Evolutionary conservation across 1,140 invertebrate species (phyloP).

Genomic region (Muscidifurax raptorellus): DNA sequence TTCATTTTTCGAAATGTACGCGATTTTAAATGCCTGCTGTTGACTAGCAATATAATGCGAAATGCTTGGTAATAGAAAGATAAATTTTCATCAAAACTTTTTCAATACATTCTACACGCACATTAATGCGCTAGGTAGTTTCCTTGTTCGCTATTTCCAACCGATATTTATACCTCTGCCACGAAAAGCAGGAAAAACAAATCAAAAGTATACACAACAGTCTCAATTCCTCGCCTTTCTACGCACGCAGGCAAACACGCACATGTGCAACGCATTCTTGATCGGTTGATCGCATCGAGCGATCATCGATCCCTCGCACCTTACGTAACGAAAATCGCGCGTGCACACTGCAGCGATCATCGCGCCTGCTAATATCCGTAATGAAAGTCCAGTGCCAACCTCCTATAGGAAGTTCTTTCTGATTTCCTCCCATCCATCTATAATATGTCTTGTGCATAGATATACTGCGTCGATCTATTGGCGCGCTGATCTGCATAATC

Average conservation of each 20-base stretch:
- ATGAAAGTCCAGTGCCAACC: neutral
- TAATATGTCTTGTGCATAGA: neutral
- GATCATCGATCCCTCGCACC: neutral
- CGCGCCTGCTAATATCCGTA: neutral
- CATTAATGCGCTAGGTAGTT: no score
- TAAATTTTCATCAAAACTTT: no score
- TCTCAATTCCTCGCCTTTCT: neutral
- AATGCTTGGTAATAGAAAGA: no score
- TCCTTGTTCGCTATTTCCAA: no score
- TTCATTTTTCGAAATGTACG: no score
- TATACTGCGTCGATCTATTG: neutral
- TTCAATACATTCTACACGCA: no score
- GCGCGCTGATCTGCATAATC: neutral
- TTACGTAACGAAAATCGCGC: neutral
- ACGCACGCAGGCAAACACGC: neutral
- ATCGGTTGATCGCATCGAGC: neutral
- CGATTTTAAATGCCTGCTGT: no score
- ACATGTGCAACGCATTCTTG: no score
- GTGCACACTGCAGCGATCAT: neutral
- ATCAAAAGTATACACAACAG: neutral
- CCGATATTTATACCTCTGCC: neutral
- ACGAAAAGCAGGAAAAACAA: neutral
- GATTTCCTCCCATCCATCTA: neutral
- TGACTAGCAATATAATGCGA: no score
- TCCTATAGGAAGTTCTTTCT: conserved; percentile 12